Evolutionary conservation across 2,113 vertebrate species (phyloP).

Genomic region (Chinchilla lanigera): DNA sequence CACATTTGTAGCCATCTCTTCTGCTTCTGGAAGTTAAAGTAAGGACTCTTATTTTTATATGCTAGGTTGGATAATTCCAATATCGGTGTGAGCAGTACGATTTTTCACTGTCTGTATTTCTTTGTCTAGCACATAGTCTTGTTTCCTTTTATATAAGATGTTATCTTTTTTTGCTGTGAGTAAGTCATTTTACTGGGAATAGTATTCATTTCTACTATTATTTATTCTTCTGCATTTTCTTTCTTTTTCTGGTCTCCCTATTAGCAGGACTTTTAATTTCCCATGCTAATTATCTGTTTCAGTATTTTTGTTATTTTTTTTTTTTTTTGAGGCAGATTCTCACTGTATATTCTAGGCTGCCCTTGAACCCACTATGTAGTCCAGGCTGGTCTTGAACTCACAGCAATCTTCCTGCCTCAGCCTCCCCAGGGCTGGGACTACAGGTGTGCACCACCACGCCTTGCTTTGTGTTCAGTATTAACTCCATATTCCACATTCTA

Average conservation of each 20-base stretch:
- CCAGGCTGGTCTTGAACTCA: background rate
- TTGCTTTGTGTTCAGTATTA: background rate
- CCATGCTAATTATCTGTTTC: background rate
- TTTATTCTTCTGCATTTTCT: background rate
- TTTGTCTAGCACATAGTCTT: background rate
- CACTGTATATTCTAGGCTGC: background rate
- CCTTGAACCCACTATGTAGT: background rate
- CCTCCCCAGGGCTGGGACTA: background rate
- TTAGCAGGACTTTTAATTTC: background rate
- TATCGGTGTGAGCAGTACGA: background rate
- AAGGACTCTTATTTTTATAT: background rate
- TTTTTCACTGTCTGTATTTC: background rate
- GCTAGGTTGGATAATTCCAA: background rate
- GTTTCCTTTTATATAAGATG: background rate
- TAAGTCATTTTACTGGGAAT: background rate
- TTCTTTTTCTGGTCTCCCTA: background rate
- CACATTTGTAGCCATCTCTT: background rate
- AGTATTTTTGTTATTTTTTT: background rate
- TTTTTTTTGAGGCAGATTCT: background rate
- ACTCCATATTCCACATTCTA: background rate
- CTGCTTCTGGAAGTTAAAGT: background rate
- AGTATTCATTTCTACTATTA: conserved; percentile 1
- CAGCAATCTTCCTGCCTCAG: background rate
- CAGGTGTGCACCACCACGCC: background rate
- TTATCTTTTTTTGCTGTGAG: background rate